Evolutionary conservation across 2,888 invertebrate species (phyloP).

Genomic region (Agriopis aurantiaria): DNA sequence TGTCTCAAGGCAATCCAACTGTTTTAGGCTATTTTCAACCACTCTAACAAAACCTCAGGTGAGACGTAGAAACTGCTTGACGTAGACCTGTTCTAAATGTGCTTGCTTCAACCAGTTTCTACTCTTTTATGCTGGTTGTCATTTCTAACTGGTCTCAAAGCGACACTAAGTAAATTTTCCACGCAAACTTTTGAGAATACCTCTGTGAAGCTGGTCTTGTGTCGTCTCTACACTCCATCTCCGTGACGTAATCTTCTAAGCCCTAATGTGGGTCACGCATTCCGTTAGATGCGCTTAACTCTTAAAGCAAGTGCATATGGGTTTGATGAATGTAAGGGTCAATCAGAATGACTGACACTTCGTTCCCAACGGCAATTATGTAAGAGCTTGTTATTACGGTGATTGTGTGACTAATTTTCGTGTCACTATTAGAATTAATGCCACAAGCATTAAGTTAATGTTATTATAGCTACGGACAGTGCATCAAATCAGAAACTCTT

Average conservation of each 20-base stretch:
- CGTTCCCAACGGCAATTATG: neutral
- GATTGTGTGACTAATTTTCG: conserved; percentile 8
- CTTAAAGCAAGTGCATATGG: conserved; percentile 8
- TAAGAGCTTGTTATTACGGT: conserved; percentile 12
- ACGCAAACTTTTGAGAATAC: too few relatives aligned
- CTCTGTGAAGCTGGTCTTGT: conserved; percentile 2
- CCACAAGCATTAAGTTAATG: neutral
- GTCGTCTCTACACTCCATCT: conserved; percentile 11
- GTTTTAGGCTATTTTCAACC: too few relatives aligned
- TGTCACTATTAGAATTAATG: conserved; percentile 7
- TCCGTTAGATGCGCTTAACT: conserved; percentile 28
- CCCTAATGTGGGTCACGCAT: conserved; percentile 39
- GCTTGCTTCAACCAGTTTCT: neutral
- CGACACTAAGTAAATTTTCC: neutral
- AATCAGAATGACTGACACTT: conserved; percentile 34
- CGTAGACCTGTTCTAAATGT: too few relatives aligned
- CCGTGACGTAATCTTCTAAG: conserved; percentile 26
- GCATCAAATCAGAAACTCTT: neutral
- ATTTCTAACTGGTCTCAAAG: neutral
- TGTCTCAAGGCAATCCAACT: too few relatives aligned
- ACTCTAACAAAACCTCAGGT: too few relatives aligned
- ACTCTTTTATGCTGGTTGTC: neutral
- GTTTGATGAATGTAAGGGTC: conserved; percentile 7
- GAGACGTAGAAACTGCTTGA: too few relatives aligned
- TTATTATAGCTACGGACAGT: neutral